phyloP scores from a whole-genome alignment of 2,888 invertebrate species.

The Pristionchus exspectatus region DNA sequence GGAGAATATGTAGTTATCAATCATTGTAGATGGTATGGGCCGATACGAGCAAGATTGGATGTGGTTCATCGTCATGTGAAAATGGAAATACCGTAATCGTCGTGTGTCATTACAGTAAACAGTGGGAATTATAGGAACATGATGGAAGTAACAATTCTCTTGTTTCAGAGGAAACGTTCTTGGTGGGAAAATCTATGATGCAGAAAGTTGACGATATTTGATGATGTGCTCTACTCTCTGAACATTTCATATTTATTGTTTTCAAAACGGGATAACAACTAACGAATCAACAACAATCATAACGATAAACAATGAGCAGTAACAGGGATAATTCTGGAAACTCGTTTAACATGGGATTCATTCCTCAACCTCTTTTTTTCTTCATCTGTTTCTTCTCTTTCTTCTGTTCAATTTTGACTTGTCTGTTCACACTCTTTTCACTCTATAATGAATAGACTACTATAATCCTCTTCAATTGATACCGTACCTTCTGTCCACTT shows the following conservation, averaged over 20 bases:
- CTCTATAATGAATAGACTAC: neutral
- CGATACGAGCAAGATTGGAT: conserved; percentile 57
- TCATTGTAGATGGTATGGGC: conserved; percentile 59
- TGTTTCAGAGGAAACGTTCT: conserved; percentile 50
- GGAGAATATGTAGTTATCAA: neutral
- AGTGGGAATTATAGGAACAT: neutral
- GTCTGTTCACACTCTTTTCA: conserved; percentile 45
- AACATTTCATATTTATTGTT: neutral
- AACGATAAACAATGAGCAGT: conserved; percentile 32
- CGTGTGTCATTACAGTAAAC: conserved; percentile 60
- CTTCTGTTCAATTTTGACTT: conserved; percentile 40
- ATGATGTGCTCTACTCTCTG: neutral
- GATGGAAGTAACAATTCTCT: neutral
- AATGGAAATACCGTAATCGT: conserved; percentile 57
- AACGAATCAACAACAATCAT: conserved; percentile 41
- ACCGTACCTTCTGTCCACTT: conserved; percentile 47
- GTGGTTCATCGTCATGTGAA: conserved; percentile 60
- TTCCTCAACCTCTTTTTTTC: conserved; percentile 1
- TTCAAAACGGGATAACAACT: conserved; percentile 40
- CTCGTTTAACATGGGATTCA: neutral
- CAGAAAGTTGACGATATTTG: neutral
- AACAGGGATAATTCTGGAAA: neutral
- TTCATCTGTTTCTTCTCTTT: conserved; percentile 46
- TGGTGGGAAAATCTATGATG: conserved; percentile 24
- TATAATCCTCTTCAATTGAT: neutral